Evolutionary conservation across 2,888 invertebrate genomes (phyloP).

Genomic region (Smittia aterrima): DNA sequence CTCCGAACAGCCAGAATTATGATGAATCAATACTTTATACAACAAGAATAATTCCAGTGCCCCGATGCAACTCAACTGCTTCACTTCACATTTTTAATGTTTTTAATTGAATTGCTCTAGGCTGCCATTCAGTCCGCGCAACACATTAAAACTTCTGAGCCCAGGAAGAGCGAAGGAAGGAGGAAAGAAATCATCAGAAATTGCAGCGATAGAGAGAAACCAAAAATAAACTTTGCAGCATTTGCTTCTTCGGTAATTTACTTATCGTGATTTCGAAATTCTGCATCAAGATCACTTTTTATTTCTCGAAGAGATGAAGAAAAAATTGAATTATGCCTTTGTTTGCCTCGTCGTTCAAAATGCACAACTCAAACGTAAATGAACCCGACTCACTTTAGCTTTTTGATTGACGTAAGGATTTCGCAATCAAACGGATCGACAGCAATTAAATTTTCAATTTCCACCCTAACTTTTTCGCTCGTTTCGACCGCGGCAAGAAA

Average conservation of each 20-base stretch:
- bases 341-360: conserved; percentile 8
- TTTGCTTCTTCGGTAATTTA: conserved; percentile 29
- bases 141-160: not conserved
- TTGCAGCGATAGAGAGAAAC: not conserved
- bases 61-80: not conserved
- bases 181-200: not conserved
- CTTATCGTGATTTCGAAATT: conserved; percentile 39
- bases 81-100: conserved; percentile 18
- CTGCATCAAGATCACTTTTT: conserved; percentile 8
- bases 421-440: conserved; percentile 17
- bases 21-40: conserved; percentile 25
- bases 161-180: not conserved
- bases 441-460: conserved; percentile 21
- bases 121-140: not conserved
- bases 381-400: not conserved
- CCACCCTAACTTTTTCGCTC: not conserved
- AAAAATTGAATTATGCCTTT: not conserved
- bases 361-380: not conserved
- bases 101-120: conserved; percentile 27
- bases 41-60: conserved; percentile 6
- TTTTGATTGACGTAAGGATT: conserved; percentile 23
- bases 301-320: not conserved
- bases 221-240: not conserved
- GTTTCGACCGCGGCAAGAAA: not conserved
- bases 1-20: conserved; percentile 14